Evolutionary conservation across 2,113 vertebrate species (phyloP).

Genomic region (Halichoeres trimaculatus): DNA sequence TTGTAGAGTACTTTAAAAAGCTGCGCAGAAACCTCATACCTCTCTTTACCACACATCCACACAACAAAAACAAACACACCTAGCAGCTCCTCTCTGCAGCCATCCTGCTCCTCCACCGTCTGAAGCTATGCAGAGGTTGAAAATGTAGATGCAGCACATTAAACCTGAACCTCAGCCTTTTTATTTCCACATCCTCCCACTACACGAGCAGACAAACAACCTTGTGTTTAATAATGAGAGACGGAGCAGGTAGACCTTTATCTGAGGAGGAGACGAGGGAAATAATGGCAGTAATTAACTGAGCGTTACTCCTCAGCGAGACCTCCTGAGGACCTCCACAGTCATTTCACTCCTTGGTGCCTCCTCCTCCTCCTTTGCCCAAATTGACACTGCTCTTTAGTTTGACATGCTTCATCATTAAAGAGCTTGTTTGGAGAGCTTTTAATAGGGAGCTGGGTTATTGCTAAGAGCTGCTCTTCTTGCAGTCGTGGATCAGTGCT

Average conservation of each 20-base stretch:
- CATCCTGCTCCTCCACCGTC: background rate
- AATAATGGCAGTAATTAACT: constrained; percentile 72
- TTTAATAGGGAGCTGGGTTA: background rate
- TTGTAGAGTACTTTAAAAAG: background rate
- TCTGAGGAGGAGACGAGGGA: constrained; percentile 46
- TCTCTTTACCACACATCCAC: constrained; percentile 11
- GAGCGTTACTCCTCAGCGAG: constrained; percentile 44
- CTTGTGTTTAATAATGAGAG: constrained; percentile 58
- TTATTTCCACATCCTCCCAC: constrained; percentile 51
- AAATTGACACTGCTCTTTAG: constrained; percentile 41
- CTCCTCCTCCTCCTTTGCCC: constrained; percentile 25
- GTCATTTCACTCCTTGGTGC: constrained; percentile 8
- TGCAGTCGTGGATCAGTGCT: background rate
- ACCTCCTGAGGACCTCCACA: constrained; percentile 41
- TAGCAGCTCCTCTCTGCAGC: background rate
- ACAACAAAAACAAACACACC: constrained; percentile 12
- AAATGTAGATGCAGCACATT: constrained; percentile 20
- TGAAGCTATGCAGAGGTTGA: constrained; percentile 23
- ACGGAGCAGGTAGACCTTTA: constrained; percentile 35
- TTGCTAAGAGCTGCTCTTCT: background rate
- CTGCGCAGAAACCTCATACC: background rate
- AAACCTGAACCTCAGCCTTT: constrained; percentile 23
- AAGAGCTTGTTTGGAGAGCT: constrained; percentile 7
- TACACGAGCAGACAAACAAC: constrained; percentile 49
- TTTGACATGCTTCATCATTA: constrained; percentile 30